Evolutionary conservation across 2,797 vertebrate species (phyloP), one percentile per base, ranked within the genome.

Genomic region (Rhinella marina): DNA sequence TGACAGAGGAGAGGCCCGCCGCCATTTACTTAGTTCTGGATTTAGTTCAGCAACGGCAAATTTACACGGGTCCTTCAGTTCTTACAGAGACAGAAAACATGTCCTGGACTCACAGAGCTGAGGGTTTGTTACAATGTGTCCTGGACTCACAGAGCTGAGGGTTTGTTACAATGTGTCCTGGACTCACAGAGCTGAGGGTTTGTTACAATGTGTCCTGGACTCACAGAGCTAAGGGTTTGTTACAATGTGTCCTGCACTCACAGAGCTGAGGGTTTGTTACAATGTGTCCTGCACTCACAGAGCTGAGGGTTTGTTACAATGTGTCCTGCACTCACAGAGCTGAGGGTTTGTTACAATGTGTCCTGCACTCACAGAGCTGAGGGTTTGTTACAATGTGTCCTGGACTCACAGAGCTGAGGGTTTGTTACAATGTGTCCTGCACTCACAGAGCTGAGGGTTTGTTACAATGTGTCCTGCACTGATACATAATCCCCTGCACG

Each of bases 331-430:
- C 7, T 17, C n/a, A n/a, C n/a, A n/a, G n/a, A 70, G 13, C 25
- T 70, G 66, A 70, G 66, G 68, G 68, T 72, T 72, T 72, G 68
- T 19, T 72, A 32, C 68, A 19, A 72, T 72, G 68, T 72, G 19
- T 9, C 32, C 29, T 19, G 16, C 25, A 6, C 3, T 0, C n/a
- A n/a, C n/a, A n/a, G n/a, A n/a, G n/a, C n/a, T n/a, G n/a, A n/a
- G n/a, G n/a, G n/a, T n/a, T n/a, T n/a, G n/a, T n/a, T n/a, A n/a
- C n/a, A n/a, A n/a, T n/a, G n/a, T 29, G 25, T 17, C 14, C 66
- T 29, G 3, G 29, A 27, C 16, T 41, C 41, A 41, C 16, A 1
- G 12, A 70, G 13, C 25, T 70, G 66, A 70, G 66, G 68, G 68
- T 72, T 72, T 72, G 68, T 19, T 72, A 32, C 68, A 19, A 72